Percentiles rank a stretch among this genome's conserved stretches.
Conservation (phyloP, 2,113 vertebrate genomes). For the Sapayoa aenigma region DNA sequence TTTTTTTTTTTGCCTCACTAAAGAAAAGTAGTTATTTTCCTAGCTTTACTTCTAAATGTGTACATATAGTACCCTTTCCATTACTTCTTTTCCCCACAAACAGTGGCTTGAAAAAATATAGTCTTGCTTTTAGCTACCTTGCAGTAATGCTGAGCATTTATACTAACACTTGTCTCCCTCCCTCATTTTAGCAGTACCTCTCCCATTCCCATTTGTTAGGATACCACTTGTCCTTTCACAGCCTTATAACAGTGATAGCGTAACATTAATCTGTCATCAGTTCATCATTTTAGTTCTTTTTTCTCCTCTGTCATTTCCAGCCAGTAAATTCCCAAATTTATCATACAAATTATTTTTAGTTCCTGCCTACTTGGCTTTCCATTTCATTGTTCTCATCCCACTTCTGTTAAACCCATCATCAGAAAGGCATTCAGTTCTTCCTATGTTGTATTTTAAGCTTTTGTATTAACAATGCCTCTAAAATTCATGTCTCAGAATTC, state of each 20-base stretch:
- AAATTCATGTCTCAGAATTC: constrained; percentile 1
- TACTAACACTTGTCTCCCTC: neutral
- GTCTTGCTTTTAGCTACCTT: neutral
- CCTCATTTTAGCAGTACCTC: neutral
- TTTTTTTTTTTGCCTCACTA: neutral
- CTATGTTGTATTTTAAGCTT: constrained; percentile 3
- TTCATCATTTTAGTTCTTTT: neutral
- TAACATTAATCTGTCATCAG: neutral
- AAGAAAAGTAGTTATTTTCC: neutral
- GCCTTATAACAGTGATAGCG: neutral
- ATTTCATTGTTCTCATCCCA: constrained; percentile 40
- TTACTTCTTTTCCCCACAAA: neutral
- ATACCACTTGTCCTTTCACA: neutral
- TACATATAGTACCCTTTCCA: neutral
- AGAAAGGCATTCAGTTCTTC: constrained; percentile 1
- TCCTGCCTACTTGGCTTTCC: constrained; percentile 25
- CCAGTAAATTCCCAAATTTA: neutral
- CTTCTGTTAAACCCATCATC: constrained; percentile 11
- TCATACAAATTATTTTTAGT: constrained; percentile 26
- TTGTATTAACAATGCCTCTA: neutral
- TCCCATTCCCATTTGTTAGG: neutral
- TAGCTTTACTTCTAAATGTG: neutral
- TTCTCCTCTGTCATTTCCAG: neutral
- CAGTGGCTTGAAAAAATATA: neutral
- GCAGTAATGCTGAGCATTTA: neutral